These are phyloP conservation scores for Isotomurus palustris DNA, from an alignment of 2,888 invertebrate species.

Conservation along the genomic window DNA sequence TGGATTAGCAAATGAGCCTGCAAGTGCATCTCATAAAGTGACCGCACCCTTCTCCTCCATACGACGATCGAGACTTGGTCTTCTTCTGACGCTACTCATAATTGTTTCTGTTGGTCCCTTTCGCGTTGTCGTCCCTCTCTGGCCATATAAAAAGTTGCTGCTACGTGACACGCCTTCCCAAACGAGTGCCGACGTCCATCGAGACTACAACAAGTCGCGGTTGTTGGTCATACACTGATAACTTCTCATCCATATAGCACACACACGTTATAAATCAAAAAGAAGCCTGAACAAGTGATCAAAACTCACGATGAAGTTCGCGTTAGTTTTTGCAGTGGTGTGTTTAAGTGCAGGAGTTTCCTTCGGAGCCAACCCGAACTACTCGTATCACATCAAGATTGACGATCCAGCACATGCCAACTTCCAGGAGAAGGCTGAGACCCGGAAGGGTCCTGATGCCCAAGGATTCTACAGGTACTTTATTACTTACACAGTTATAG, in stretches of 20 bases:
- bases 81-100: no score
- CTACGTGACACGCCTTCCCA: conserved; percentile 35
- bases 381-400: conserved; percentile 44
- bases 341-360: conserved; percentile 8
- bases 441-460: conserved; percentile 39
- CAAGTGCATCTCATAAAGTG: no score
- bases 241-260: background rate
- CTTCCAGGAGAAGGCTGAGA: conserved; percentile 44
- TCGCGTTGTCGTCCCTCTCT: no score
- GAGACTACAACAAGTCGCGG: no score
- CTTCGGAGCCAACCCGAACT: conserved; percentile 42
- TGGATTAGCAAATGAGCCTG: no score
- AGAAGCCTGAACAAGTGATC: no score
- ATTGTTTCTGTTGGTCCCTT: no score
- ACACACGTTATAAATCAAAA: no score
- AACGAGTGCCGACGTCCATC: conserved; percentile 23
- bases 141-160: conserved; percentile 28
- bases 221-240: no score
- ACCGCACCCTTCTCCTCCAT: no score
- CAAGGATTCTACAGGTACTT: conserved; percentile 45
- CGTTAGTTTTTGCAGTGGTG: conserved; percentile 17
- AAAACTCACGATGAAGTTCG: conserved; percentile 26
- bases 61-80: no score
- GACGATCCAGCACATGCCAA: conserved; percentile 40
- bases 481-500: no score